Evolutionary conservation across 2,113 vertebrate species (phyloP), one percentile per base, ranked within the genome.

Genomic region (Epinephelus fuscoguttatus): DNA sequence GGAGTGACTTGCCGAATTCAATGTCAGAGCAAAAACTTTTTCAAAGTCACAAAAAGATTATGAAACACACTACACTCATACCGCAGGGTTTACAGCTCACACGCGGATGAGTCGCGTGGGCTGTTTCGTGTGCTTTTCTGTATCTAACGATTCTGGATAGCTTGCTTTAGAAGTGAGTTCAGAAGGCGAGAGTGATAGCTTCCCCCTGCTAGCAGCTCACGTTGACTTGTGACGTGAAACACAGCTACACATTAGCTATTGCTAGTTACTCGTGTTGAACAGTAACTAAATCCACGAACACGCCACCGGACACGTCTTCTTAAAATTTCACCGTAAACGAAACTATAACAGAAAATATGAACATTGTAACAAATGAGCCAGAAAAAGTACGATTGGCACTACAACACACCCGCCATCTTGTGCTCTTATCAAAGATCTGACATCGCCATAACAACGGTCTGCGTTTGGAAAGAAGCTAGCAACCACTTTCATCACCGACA

Each of bases 381-480:
- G 10, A 71, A 81, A 91, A 89, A 89, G 88, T 89, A 78, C 78
- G 80, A 67, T 56, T 89, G 89, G 61, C 87, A 78, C 79, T 86
- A 85, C 84, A 89, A 89, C 93, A 84, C 94, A 91, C 89, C 93
- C 96, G 96, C 96, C 96, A 96, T 97, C 95, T 97, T 96, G 95
- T 92, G 91, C 89, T 88, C 86, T 86, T 92, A 93, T 94, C 93
- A 93, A 69, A 93, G 85, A 94, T 95, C 92, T 96, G 95, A 95
- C 95, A 96, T 96, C 95, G 95, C 93, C 96, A 96, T 96, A 96
- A 96, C 95, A 95, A 96, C 95, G 88, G 88, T 86, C 81, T 85
- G 88, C 85, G 91, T 90, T 92, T 75, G 91, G 86, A 93, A 89
- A 84, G 90, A 81, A 89, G 83, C 88, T 75, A 82, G 90, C 89